Evolutionary conservation across 2,888 invertebrate species (phyloP), one percentile per base, ranked within the genome.

Genomic region (Dryomyza anilis): DNA sequence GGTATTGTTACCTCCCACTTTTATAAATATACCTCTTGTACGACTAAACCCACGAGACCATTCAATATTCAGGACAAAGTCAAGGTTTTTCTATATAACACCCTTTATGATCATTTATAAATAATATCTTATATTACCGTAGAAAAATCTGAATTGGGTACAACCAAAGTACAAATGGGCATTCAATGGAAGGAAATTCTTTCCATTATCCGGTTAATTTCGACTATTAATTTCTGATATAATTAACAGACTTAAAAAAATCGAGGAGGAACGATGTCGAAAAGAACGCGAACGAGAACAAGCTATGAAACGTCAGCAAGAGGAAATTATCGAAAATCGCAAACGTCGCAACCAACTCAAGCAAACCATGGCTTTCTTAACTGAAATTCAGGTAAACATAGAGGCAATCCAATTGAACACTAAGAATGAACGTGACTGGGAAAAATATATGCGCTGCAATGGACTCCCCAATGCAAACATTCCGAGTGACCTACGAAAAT

Each of bases 361-460:
- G 67, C 73, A 77, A n/a, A 83, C 81, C 72, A 79, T 79, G 76
- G 64, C 55, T 6, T 81, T 80, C 69, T 84, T 83, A 46, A 74
- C 74, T 7, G 66, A 69, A 19, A 77, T 83, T 3, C 73, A 73
- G 2, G 69, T 74, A 10, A 69, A 76, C 63, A 83, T 81, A 21
- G 75, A 78, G 19, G 71, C 70, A 59, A 81, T 84, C 62, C 78
- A 79, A 66, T 71, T 70, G 3, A 73, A 73, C 2, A 77, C 76
- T 19, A 75, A 78, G 3, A 74, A 80, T 50, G 69, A 78, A 43
- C 72, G 72, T 10, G 83, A 83, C 53, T 84, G 84, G 84, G 80
- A 81, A 60, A 80, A 79, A 64, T 84, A 77, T 61, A 83, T 84
- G 83, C 80, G 83, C 5, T 84, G 84, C 74, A 81, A 83, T 63